Conservation (phyloP, 2,888 invertebrate species). For the Smittia aterrima region DNA sequence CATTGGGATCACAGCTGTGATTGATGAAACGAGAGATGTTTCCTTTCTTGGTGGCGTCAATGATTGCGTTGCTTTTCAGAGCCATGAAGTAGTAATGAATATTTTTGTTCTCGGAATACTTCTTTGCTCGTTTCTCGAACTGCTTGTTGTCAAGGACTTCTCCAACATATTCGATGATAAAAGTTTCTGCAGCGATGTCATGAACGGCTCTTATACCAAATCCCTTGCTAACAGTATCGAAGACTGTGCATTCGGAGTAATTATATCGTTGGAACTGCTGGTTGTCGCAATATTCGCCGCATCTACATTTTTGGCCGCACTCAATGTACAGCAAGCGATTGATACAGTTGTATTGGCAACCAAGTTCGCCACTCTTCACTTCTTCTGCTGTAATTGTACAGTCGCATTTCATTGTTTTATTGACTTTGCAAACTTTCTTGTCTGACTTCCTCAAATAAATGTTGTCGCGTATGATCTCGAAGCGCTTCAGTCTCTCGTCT, state of each 20-base stretch:
- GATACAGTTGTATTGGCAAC: constrained; percentile 94
- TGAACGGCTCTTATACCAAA: constrained; percentile 68
- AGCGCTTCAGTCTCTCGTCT: constrained; percentile 63
- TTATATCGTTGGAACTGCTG: constrained; percentile 87
- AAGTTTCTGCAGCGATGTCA: constrained; percentile 64
- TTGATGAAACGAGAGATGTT: constrained; percentile 97
- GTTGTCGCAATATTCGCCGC: constrained; percentile 89
- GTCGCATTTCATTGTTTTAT: constrained; percentile 92
- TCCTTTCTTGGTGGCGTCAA: constrained; percentile 95
- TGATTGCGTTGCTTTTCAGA: constrained; percentile 85
- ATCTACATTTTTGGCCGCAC: constrained; percentile 88
- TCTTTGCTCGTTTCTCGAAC: constrained; percentile 82
- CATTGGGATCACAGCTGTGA: constrained; percentile 98
- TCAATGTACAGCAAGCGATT: constrained; percentile 98
- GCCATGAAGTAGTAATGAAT: constrained; percentile 98
- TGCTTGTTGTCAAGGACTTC: constrained; percentile 91
- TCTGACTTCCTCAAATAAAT: constrained; percentile 74
- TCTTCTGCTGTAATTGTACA: constrained; percentile 91
- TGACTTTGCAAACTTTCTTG: constrained; percentile 83
- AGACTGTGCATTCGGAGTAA: constrained; percentile 82
- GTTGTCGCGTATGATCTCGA: constrained; percentile 80
- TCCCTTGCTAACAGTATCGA: constrained; percentile 91
- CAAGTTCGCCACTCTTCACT: constrained; percentile 74
- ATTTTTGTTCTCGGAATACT: constrained; percentile 86
- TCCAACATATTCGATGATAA: constrained; percentile 98